A percentile compares a stretch with the other conserved stretches of the same genome.
phyloP scores from a whole-genome alignment of 2,113 vertebrate genomes.

The Gobius niger region DNA sequence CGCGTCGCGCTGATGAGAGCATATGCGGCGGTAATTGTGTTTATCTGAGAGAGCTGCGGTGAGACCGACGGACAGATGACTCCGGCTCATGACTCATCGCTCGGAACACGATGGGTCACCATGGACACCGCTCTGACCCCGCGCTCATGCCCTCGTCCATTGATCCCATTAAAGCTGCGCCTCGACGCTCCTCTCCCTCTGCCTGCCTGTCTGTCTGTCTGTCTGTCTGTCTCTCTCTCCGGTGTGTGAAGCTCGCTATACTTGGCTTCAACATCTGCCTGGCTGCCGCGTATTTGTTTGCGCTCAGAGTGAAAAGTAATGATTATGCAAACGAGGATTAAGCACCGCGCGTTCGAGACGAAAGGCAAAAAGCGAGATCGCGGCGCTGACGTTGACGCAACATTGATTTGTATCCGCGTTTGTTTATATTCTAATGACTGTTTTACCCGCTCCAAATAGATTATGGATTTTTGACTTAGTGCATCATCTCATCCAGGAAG shows the following conservation, averaged over 20 bases:
- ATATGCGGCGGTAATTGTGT: neutral
- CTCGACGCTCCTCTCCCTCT: slow-evolving; percentile 36
- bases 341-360: slow-evolving; percentile 10
- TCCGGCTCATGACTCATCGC: slow-evolving; percentile 58
- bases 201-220: slow-evolving; percentile 32
- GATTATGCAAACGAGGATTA: slow-evolving; percentile 44
- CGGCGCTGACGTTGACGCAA: neutral
- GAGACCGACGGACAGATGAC: slow-evolving; percentile 39
- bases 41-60: neutral
- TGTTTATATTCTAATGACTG: neutral
- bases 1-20: neutral
- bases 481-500: neutral
- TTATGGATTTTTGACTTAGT: neutral
- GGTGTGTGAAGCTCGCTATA: neutral
- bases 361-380: neutral
- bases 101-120: slow-evolving; percentile 60
- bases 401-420: neutral
- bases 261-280: slow-evolving; percentile 14
- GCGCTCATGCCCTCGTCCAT: slow-evolving; percentile 63
- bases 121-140: slow-evolving; percentile 68
- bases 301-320: slow-evolving; percentile 26
- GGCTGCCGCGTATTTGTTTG: slow-evolving; percentile 10
- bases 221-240: slow-evolving; percentile 2
- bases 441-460: neutral
- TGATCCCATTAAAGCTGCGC: slow-evolving; percentile 70